These are phyloP conservation scores for Microhierax caerulescens DNA, from an alignment of 2,797 vertebrate species.

Conservation along the genomic window DNA sequence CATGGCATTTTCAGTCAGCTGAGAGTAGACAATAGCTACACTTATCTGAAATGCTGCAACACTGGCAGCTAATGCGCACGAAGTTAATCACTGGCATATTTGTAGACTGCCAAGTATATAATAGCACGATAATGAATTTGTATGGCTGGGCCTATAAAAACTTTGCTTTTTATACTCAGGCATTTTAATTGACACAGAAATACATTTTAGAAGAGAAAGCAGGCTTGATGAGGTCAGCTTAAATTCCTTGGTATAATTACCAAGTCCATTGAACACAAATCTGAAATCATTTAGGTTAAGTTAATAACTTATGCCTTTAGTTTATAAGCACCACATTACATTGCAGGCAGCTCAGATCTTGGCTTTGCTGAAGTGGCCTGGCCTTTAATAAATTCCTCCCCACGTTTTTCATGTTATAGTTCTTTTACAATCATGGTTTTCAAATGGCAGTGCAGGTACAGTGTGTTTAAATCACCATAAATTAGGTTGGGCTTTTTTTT, in stretches of 20 bases:
- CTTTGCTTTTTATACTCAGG: constrained; percentile 63
- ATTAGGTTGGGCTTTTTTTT: constrained; percentile 19
- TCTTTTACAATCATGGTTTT: constrained; percentile 55
- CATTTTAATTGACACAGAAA: constrained; percentile 72
- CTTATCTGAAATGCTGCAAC: constrained; percentile 41
- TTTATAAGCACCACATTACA: constrained; percentile 56
- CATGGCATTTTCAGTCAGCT: constrained; percentile 36
- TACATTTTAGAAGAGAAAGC: constrained; percentile 70
- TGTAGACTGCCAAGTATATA: constrained; percentile 64
- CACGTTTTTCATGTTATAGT: constrained; percentile 58
- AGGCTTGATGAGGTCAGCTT: constrained; percentile 69
- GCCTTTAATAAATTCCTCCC: constrained; percentile 65
- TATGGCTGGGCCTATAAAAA: constrained; percentile 66
- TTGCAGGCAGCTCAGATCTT: constrained; percentile 61
- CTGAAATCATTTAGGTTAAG: constrained; percentile 72
- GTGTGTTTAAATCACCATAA: constrained; percentile 58
- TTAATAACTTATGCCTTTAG: constrained; percentile 65
- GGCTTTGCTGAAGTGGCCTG: constrained; percentile 41
- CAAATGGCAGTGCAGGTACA: constrained; percentile 35
- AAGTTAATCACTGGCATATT: constrained; percentile 57
- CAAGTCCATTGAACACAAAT: constrained; percentile 65
- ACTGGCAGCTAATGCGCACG: constrained; percentile 36
- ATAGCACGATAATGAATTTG: constrained; percentile 64
- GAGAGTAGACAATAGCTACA: constrained; percentile 43
- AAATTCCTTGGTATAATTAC: constrained; percentile 67